These are phyloP conservation scores for Ormyrus rosae DNA, from an alignment of 2,888 invertebrate species.

Conservation along the genomic window DNA sequence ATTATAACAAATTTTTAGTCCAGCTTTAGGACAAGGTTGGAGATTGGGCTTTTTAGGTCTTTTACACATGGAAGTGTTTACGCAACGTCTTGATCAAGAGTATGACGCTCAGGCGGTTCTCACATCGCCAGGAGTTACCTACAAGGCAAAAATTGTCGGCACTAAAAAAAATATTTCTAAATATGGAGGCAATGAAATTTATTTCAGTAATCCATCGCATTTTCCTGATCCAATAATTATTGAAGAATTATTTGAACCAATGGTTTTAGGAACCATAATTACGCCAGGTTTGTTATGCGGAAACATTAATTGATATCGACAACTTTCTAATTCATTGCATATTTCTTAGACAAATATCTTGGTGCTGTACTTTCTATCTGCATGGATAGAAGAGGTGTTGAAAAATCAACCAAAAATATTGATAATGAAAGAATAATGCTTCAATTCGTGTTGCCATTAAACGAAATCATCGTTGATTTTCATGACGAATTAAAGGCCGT, in stretches of 20 bases:
- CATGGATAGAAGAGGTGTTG: constrained; percentile 84
- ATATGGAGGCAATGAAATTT: constrained; percentile 79
- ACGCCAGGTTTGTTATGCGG: constrained; percentile 80
- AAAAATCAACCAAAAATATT: constrained; percentile 84
- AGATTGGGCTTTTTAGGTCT: constrained; percentile 91
- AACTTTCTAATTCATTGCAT: too few relatives aligned
- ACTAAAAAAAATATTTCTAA: constrained; percentile 85
- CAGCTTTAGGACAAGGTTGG: constrained; percentile 93
- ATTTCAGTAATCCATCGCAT: constrained; percentile 85
- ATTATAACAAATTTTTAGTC: constrained; percentile 76
- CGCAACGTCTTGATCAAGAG: constrained; percentile 90
- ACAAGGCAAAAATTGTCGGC: constrained; percentile 86
- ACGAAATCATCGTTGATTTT: constrained; percentile 96
- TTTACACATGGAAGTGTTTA: constrained; percentile 92
- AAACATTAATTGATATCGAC: too few relatives aligned
- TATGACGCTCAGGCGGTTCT: constrained; percentile 88
- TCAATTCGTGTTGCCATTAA: constrained; percentile 90
- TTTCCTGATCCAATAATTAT: constrained; percentile 84
- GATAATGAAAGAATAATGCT: constrained; percentile 90
- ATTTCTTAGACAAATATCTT: constrained; percentile 79
- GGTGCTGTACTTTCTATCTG: constrained; percentile 85
- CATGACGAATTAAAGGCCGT: constrained; percentile 93
- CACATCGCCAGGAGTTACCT: constrained; percentile 91
- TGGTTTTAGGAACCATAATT: constrained; percentile 92
- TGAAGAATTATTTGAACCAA: constrained; percentile 89